Base-by-base conservation (phyloP, 2,888 invertebrate species). In the Scaptomyza caliginosa region DNA sequence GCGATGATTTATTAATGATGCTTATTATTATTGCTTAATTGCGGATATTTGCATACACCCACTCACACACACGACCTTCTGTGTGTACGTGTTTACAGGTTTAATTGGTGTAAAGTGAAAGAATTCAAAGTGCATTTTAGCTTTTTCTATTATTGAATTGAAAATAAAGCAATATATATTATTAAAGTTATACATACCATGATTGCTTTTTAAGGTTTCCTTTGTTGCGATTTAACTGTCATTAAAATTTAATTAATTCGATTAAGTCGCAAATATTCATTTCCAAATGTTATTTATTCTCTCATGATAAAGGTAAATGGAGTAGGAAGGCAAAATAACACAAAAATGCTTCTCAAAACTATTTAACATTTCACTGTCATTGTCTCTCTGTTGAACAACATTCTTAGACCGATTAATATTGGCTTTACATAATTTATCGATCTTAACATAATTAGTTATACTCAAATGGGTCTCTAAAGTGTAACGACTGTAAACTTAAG, bases 1-100 rank as follows among this genome's bases (percentile, higher is more conserved):
- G 64, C 59, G 65, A 66, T 87, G 79, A 84, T 84, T 84, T 87
- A 87, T 84, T 82, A 87, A 84, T 82, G 77, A 84, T 79, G 87
- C 83, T 87, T 85, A 85, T 87, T 84, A 82, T 87, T 86, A 85
- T 85, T 82, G 79, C 80, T 85, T 87, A 86, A 87, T 84, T 85
- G 87, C 71, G 60, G 59, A 70, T 85, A 77, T 79, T 79, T 79
- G 64, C 85, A 75, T 55, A 54, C 57, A 45, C 43, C 63, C 39
- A 54, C 56, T 45, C 26, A 34, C 32, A 8, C 17, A 19, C 4
- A 10, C 30, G 28, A n/a, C n/a, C n/a, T n/a, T 2, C 8, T 54
- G 30, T 52, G 43, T n/a, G 32, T 45, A 34, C 19, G 43, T 23
- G 38, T 60, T 23, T 46, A 36, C 19, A 34, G 21, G 45, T 68